Evolutionary conservation across 35 echinoderm and acorn worm genomes (phyloP), one percentile per base, ranked within the genome.

Genomic region (Eucidaris tribuloides): DNA sequence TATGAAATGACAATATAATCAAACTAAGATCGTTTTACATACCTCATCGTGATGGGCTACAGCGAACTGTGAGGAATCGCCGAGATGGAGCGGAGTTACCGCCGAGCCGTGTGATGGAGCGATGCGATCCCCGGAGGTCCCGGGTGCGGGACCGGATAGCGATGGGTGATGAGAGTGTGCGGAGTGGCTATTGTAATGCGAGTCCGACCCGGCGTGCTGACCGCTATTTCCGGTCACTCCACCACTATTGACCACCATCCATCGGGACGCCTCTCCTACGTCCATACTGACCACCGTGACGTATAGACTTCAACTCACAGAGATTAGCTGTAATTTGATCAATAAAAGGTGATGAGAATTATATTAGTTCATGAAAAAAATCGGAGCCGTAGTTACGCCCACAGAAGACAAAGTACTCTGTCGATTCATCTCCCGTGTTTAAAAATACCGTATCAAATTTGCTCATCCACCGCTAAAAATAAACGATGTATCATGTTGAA

Each of bases 191-290:
- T 40, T 40, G 68, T 74, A 74, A 40, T 74, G 68, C 18, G 68
- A 13, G 31, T 27, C 65, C 6, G 61, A 64, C 25, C 44, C 35
- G 22, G 38, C 35, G 9, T 19, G 35, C 6, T 40, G 35, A 74
- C 68, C 40, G 44, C 68, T 36, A 18, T 40, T 40, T 20, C 36
- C 68, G 35, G 44, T 40, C 24, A 33, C 68, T 20, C 66, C 38
- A 74, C 68, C 68, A 40, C 68, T 19, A 23, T 74, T 74, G 68
- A 74, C 68, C 68, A 74, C 68, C 68, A 74, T 74, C 68, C 68
- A 74, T 25, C 68, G 68, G 37, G 68, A 74, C 9, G 68, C 38
- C 28, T 74, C 68, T n/a, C 68, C 68, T 14, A 74, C 41, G 40
- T 74, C 68, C 68, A 74, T 74, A 33, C 3, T 40, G 14, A 44